A percentile compares a stretch with the other conserved stretches of the same genome.
phyloP scores from a whole-genome alignment of 2,888 invertebrate species.

The Hipparchia sbordonii region DNA sequence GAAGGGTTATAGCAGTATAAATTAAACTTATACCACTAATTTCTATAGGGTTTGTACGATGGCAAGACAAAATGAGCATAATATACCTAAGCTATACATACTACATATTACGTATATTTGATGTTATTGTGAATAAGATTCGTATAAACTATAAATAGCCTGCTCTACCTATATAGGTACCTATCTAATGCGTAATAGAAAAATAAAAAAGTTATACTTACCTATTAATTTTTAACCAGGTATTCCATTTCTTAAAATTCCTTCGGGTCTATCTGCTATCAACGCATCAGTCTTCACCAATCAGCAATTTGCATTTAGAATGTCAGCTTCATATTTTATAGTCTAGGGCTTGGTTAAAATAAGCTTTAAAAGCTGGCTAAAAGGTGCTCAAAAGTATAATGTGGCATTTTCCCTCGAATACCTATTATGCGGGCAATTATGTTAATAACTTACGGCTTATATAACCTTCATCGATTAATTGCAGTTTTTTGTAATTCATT shows the following conservation, averaged over 20 bases:
- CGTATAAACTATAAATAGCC: neutral
- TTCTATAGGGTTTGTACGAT: too few species aligned
- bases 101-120: too few species aligned
- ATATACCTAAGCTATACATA: too few species aligned
- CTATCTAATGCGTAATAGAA: neutral
- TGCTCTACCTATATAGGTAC: neutral
- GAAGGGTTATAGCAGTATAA: too few species aligned
- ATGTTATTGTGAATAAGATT: neutral
- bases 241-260: neutral
- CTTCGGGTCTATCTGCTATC: neutral
- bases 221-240: neutral
- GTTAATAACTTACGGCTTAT: slow-evolving; percentile 49
- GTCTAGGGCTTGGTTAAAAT: slow-evolving; percentile 53
- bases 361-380: slow-evolving; percentile 52
- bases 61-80: too few species aligned
- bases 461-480: slow-evolving; percentile 1
- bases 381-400: slow-evolving; percentile 50
- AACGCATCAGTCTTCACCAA: slow-evolving; percentile 42
- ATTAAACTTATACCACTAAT: too few species aligned
- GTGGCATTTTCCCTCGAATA: slow-evolving; percentile 48
- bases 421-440: slow-evolving; percentile 56
- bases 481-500: neutral
- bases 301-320: slow-evolving; percentile 68
- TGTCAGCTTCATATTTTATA: slow-evolving; percentile 59
- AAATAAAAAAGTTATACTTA: neutral